These are phyloP conservation scores for Neocloeon triangulifer DNA, from an alignment of 1,140 invertebrate species.

Conservation along the genomic window DNA sequence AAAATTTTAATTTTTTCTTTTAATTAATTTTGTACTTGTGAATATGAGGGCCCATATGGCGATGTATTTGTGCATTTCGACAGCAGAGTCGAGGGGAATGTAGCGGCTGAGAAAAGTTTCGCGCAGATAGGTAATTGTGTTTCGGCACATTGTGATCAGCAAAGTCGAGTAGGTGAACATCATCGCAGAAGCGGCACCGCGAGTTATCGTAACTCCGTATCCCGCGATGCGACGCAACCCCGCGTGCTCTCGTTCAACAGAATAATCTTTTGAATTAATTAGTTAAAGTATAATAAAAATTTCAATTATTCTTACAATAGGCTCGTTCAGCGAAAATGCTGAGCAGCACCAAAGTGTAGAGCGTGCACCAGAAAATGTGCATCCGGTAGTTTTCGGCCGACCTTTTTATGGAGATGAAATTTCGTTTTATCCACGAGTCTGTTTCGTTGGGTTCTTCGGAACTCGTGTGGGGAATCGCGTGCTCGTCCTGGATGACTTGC, in stretches of 20 bases:
- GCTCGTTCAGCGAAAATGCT: constrained; percentile 28
- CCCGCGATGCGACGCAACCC: constrained; percentile 26
- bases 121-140: constrained; percentile 23
- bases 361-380: constrained; percentile 26
- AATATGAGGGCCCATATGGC: constrained; percentile 26
- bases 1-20: no score
- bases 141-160: constrained; percentile 30
- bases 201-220: constrained; percentile 26
- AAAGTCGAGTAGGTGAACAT: constrained; percentile 30
- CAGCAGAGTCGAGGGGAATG: constrained; percentile 28
- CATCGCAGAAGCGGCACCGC: constrained; percentile 31
- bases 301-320: constrained; percentile 21
- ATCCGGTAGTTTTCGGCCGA: constrained; percentile 20
- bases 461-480: no score
- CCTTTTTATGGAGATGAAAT: constrained; percentile 8
- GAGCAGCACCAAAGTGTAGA: constrained; percentile 26
- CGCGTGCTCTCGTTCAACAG: constrained; percentile 23
- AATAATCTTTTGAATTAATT: constrained; percentile 19
- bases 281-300: neutral
- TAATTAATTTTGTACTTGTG: constrained; percentile 20
- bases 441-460: no score
- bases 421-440: no score
- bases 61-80: constrained; percentile 31
- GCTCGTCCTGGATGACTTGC: no score
- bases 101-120: constrained; percentile 24